These are phyloP conservation scores for Barypeithes pellucidus DNA, from an alignment of 2,888 invertebrate species.

Conservation along the genomic window DNA sequence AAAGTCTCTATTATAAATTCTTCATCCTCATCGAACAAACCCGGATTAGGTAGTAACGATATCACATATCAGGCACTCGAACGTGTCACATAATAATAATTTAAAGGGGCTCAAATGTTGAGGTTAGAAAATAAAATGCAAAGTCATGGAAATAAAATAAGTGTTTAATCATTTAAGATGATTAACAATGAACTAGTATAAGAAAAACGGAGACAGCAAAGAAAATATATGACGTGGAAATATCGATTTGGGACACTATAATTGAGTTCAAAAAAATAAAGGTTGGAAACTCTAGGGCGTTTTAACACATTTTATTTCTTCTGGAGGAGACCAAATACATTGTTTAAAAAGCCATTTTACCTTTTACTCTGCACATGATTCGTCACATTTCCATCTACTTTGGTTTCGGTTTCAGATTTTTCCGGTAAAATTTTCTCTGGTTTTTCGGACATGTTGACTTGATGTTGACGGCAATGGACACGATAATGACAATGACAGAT, in stretches of 20 bases:
- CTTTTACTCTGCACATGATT: slow-evolving; percentile 72
- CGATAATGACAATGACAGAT: background rate
- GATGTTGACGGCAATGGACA: slow-evolving; percentile 1
- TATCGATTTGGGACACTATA: slow-evolving; percentile 44
- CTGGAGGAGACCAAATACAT: background rate
- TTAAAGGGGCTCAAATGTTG: slow-evolving; percentile 25
- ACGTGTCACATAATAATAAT: too few relatives aligned
- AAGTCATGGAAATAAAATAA: slow-evolving; percentile 16
- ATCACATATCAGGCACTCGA: too few relatives aligned
- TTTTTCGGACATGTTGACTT: slow-evolving; percentile 61
- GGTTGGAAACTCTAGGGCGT: slow-evolving; percentile 20
- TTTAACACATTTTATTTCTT: background rate
- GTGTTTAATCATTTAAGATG: background rate
- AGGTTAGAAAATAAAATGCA: slow-evolving; percentile 48
- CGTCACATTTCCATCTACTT: slow-evolving; percentile 71
- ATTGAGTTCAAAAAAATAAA: slow-evolving; percentile 28
- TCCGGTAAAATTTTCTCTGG: slow-evolving; percentile 70
- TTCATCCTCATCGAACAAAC: too few relatives aligned
- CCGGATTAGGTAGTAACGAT: too few relatives aligned
- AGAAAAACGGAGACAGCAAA: background rate
- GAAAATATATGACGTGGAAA: slow-evolving; percentile 20
- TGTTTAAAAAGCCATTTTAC: slow-evolving; percentile 60
- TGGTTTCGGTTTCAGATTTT: slow-evolving; percentile 70
- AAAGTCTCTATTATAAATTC: too few relatives aligned
- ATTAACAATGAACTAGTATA: background rate